Percentiles rank a stretch among this genome's conserved stretches.
These are phyloP conservation scores for Drosophila kanapiae DNA, from an alignment of 1,140 invertebrate species.

Conservation along the genomic window DNA sequence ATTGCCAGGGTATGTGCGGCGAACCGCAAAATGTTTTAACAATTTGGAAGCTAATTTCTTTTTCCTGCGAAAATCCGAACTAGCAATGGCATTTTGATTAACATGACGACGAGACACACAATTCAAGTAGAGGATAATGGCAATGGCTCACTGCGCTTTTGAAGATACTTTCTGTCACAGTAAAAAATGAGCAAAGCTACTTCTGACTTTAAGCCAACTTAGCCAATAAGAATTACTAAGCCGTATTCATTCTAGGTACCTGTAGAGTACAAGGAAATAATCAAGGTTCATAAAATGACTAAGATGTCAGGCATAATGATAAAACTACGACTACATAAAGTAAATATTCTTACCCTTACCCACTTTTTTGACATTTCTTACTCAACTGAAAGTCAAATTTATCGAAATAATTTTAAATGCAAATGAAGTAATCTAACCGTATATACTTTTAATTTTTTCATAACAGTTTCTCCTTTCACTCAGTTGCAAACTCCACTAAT, in stretches of 20 bases:
- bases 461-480: not conserved
- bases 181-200: constrained; percentile 5
- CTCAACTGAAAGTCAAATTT: too few relatives aligned
- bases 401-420: not conserved
- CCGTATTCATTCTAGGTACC: too few relatives aligned
- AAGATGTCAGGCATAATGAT: too few relatives aligned
- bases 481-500: not conserved
- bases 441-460: not conserved
- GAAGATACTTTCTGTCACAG: constrained; percentile 2
- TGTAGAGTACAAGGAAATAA: too few relatives aligned
- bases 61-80: constrained; percentile 21
- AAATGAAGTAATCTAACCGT: too few relatives aligned
- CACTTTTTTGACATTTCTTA: too few relatives aligned
- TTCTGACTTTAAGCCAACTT: constrained; percentile 3
- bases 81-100: constrained; percentile 67
- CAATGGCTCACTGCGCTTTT: constrained; percentile 10
- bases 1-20: constrained; percentile 1
- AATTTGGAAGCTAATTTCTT: constrained; percentile 63
- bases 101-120: constrained; percentile 22
- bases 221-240: constrained; percentile 10
- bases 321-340: too few relatives aligned
- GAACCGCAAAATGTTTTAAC: constrained; percentile 70
- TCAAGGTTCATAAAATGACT: too few relatives aligned
- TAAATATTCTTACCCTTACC: too few relatives aligned
- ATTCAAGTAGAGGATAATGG: constrained; percentile 13